Conservation (phyloP, 2,797 vertebrate genomes). For the Emydoidea blandingii region DNA sequence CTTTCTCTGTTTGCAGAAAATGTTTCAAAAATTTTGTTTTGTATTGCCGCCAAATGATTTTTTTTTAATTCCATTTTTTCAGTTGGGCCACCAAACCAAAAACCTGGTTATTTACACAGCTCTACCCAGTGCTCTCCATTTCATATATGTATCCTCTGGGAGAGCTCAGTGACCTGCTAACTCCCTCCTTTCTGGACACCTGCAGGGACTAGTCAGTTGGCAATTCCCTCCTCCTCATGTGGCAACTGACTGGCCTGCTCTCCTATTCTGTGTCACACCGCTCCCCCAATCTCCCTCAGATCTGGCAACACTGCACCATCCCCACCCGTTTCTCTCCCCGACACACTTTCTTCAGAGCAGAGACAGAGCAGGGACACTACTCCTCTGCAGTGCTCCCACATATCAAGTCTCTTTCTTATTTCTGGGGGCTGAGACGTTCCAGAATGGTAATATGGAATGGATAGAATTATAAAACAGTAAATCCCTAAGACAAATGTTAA, state of each 20-base stretch:
- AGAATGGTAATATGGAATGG: not conserved
- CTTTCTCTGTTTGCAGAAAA: not conserved
- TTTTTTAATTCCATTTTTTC: not conserved
- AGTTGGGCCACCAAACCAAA: not conserved
- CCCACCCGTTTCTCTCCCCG: fast-evolving
- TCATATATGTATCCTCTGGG: not conserved
- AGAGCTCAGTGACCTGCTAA: fast-evolving
- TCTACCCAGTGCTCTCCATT: fast-evolving
- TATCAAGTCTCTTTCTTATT: fast-evolving
- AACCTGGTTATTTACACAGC: not conserved
- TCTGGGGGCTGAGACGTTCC: not conserved
- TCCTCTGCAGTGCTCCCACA: fast-evolving
- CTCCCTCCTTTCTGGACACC: not conserved
- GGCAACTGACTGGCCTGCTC: fast-evolving
- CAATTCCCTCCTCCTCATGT: not conserved
- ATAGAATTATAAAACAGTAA: not conserved
- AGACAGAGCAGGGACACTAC: not conserved
- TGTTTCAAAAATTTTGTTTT: not conserved
- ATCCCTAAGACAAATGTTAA: not conserved
- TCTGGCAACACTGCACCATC: fast-evolving
- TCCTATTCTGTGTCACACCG: fast-evolving
- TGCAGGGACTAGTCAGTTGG: not conserved
- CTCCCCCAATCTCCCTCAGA: not conserved
- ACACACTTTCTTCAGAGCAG: not conserved
- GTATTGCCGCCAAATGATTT: not conserved